Evolutionary conservation across 2,888 invertebrate species (phyloP).

Genomic region (Sarcophaga rosellei): DNA sequence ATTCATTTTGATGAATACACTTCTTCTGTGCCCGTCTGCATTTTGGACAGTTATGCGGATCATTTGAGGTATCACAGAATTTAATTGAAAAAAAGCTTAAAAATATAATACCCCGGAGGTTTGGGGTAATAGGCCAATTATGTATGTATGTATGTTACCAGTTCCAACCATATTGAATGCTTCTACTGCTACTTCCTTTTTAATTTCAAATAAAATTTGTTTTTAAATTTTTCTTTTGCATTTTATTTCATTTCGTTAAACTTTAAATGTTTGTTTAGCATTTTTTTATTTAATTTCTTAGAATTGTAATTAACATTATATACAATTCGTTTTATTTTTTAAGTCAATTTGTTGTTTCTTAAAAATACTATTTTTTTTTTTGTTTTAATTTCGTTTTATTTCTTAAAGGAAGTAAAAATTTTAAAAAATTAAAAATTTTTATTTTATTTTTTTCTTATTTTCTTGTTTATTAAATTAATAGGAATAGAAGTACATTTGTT

Average conservation of each 20-base stretch:
- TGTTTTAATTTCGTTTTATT: constrained; percentile 16
- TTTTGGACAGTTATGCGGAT: too few species aligned
- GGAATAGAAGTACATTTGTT: constrained; percentile 61
- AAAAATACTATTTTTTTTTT: constrained; percentile 34
- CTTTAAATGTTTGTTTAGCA: constrained; percentile 16
- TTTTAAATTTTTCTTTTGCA: constrained; percentile 22
- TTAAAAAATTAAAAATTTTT: constrained; percentile 18
- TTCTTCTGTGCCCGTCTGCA: too few species aligned
- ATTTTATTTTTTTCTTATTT: constrained; percentile 31
- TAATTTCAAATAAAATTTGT: neutral
- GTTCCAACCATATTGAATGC: too few species aligned
- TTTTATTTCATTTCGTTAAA: constrained; percentile 47
- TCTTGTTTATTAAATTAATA: constrained; percentile 62
- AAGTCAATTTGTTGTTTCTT: neutral
- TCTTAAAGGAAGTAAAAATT: constrained; percentile 13
- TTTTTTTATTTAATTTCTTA: constrained; percentile 18
- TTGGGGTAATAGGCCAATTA: too few species aligned
- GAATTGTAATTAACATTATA: constrained; percentile 40
- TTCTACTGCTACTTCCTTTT: neutral
- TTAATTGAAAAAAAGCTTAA: too few species aligned
- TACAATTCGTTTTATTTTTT: constrained; percentile 37
- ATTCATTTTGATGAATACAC: too few species aligned
- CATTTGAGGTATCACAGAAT: too few species aligned
- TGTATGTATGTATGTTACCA: too few species aligned
- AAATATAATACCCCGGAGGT: too few species aligned